Percentiles rank a stretch among this genome's conserved stretches.
Evolutionary conservation across 1,140 invertebrate genomes (phyloP).

Genomic region (Linepithema humile): DNA sequence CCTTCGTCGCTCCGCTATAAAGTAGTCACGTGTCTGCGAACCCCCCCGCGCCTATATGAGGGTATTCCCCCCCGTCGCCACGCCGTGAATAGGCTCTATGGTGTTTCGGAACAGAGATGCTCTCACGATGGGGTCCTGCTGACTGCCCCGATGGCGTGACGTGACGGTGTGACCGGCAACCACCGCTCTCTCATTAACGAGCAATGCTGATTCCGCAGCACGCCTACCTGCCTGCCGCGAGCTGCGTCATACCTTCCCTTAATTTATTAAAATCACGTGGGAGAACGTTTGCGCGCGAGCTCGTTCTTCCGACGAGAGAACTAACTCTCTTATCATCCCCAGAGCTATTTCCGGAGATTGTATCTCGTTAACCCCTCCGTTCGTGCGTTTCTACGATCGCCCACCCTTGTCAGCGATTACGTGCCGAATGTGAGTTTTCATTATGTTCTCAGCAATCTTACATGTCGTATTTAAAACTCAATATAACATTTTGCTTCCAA

Average conservation of each 20-base stretch:
- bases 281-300: background rate
- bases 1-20: slow-evolving; percentile 73
- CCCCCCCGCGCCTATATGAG: slow-evolving; percentile 61
- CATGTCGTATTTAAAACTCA: background rate
- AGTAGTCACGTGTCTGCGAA: slow-evolving; percentile 76
- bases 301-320: background rate
- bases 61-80: slow-evolving; percentile 56
- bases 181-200: slow-evolving; percentile 69
- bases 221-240: slow-evolving; percentile 59
- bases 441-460: background rate
- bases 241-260: slow-evolving; percentile 52
- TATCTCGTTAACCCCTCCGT: slow-evolving; percentile 36
- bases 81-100: slow-evolving; percentile 58
- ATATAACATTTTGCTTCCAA: background rate
- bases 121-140: slow-evolving; percentile 76
- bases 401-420: slow-evolving; percentile 18
- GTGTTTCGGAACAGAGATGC: slow-evolving; percentile 76
- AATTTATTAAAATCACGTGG: slow-evolving; percentile 64
- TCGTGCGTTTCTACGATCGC: slow-evolving; percentile 1
- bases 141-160: slow-evolving; percentile 71
- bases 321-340: slow-evolving; percentile 27
- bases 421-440: slow-evolving; percentile 1
- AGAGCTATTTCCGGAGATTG: slow-evolving; percentile 50
- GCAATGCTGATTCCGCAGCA: slow-evolving; percentile 65
- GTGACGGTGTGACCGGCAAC: slow-evolving; percentile 67